Conservation (phyloP, 2,888 invertebrate genomes). For the Polydesmus complanatus region DNA sequence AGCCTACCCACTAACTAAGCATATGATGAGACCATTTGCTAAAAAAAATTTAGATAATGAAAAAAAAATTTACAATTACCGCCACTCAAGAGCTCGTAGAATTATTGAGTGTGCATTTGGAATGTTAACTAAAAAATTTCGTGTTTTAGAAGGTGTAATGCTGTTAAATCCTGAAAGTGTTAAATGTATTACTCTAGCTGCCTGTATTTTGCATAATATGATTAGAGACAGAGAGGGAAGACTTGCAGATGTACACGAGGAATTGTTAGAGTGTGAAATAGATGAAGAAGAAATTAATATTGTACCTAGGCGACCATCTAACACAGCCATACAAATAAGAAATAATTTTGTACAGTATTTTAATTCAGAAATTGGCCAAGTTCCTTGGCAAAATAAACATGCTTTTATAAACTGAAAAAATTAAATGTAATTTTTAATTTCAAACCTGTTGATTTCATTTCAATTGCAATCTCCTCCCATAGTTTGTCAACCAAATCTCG, state of each 20-base stretch:
- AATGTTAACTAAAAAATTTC: slow-evolving; percentile 9
- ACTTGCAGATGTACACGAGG: too few relatives aligned
- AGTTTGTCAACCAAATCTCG: background rate
- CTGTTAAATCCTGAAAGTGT: background rate
- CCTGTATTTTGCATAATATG: background rate
- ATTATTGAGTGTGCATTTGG: slow-evolving; percentile 15
- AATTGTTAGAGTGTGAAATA: too few relatives aligned
- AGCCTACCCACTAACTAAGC: slow-evolving; percentile 6
- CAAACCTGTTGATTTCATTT: background rate
- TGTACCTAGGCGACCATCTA: too few relatives aligned
- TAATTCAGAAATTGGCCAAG: too few relatives aligned
- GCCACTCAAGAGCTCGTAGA: slow-evolving; percentile 13
- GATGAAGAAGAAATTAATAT: too few relatives aligned
- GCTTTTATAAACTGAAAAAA: too few relatives aligned
- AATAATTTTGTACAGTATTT: too few relatives aligned
- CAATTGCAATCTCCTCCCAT: background rate
- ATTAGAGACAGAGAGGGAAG: background rate
- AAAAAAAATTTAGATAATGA: background rate
- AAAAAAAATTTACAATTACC: slow-evolving; percentile 16
- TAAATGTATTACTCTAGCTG: background rate
- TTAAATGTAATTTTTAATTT: too few relatives aligned
- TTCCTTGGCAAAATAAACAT: too few relatives aligned
- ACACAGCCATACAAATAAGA: too few relatives aligned
- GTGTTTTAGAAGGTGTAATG: slow-evolving; percentile 9
- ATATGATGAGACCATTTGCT: slow-evolving; percentile 15